These are phyloP conservation scores for Chamaea fasciata DNA, from an alignment of 2,113 vertebrate species.

Conservation along the genomic window DNA sequence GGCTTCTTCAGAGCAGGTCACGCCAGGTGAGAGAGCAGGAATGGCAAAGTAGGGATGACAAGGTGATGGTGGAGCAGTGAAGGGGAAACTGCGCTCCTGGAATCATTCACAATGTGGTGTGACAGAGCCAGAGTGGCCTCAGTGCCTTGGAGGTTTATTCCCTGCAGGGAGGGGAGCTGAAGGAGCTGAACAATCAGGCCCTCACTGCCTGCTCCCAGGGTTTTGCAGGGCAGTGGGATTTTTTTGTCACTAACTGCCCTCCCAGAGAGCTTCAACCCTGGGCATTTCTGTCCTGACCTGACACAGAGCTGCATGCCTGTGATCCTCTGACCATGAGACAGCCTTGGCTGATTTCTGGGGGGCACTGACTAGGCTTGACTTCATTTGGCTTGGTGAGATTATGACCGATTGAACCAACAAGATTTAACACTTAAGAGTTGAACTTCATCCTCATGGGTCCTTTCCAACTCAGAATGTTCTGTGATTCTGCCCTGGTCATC, in stretches of 20 bases:
- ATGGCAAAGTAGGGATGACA: neutral
- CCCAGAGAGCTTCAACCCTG: neutral
- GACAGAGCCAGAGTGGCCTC: neutral
- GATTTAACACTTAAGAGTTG: neutral
- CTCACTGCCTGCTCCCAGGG: neutral
- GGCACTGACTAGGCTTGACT: neutral
- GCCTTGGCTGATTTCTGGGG: neutral
- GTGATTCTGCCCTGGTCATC: neutral
- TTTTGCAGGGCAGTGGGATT: neutral
- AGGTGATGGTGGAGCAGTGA: neutral
- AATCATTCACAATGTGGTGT: accelerated
- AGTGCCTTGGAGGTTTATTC: neutral
- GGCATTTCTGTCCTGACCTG: neutral
- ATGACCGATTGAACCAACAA: neutral
- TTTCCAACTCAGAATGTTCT: neutral
- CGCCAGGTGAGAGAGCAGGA: neutral
- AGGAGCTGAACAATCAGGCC: accelerated
- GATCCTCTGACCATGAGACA: accelerated
- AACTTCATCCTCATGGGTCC: neutral
- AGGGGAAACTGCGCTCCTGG: neutral
- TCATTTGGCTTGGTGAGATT: neutral
- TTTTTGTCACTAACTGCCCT: neutral
- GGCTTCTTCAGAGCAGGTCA: neutral
- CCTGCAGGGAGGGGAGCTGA: neutral
- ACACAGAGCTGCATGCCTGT: accelerated